Evolutionary conservation across 2,113 vertebrate species (phyloP).

Genomic region (Forbesichthys papilliferus): DNA sequence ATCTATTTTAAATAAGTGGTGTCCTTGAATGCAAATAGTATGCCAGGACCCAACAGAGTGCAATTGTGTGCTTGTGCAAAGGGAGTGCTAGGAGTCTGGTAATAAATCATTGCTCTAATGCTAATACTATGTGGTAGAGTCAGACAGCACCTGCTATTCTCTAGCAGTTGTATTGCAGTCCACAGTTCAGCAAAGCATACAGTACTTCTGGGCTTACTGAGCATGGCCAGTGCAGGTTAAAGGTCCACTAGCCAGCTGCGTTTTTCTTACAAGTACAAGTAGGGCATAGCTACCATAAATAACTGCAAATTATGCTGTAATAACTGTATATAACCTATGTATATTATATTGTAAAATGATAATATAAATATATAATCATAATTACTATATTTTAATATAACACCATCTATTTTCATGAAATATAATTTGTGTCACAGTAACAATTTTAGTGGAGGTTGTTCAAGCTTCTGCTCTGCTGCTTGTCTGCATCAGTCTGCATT

Average conservation of each 20-base stretch:
- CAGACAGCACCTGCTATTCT: constrained; percentile 36
- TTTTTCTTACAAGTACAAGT: no score
- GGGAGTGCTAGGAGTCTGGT: constrained; percentile 6
- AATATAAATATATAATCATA: no score
- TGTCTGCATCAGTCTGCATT: no score
- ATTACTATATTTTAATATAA: no score
- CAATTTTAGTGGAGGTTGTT: no score
- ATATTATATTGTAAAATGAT: no score
- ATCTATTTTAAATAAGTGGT: constrained; percentile 44
- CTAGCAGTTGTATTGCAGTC: constrained; percentile 27
- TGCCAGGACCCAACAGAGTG: constrained; percentile 5
- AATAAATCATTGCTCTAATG: constrained; percentile 41
- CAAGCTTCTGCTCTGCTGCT: no score
- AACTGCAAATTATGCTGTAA: no score
- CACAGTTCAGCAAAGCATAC: constrained; percentile 12
- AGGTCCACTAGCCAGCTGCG: neutral
- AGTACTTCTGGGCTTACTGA: constrained; percentile 6
- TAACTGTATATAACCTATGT: no score
- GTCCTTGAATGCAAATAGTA: constrained; percentile 64
- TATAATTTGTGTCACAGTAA: no score
- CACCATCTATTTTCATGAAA: no score
- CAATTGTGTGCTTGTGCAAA: neutral
- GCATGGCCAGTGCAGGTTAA: neutral
- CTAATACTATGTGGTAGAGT: constrained; percentile 12
- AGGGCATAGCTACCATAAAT: no score